Percentiles rank a stretch among this genome's conserved stretches.
Conservation (phyloP, 2,797 vertebrate species). For the Thripadectes ignobilis region DNA sequence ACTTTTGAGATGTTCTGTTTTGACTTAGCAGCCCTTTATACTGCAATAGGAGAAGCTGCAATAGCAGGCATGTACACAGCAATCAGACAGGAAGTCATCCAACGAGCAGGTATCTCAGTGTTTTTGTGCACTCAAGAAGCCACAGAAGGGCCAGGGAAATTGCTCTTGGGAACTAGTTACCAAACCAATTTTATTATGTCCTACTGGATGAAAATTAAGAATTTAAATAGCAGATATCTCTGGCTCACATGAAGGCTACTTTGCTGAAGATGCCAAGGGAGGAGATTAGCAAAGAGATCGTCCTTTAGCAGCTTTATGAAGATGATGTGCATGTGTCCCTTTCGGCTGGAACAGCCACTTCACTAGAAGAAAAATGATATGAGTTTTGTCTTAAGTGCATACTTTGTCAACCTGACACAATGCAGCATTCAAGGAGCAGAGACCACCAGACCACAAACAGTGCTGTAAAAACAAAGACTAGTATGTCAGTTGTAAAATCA, state of each 20-base stretch:
- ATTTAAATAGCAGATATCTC: not conserved
- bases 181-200: not conserved
- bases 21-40: not conserved
- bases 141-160: not conserved
- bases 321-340: not conserved
- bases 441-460: not conserved
- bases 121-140: not conserved
- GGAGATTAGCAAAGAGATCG: not conserved
- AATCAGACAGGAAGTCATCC: not conserved
- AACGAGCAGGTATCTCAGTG: not conserved
- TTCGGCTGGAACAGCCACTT: not conserved
- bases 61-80: not conserved
- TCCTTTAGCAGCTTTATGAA: not conserved
- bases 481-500: slow-evolving; percentile 84
- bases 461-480: not conserved
- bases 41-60: not conserved
- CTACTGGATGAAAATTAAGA: not conserved
- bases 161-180: not conserved
- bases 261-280: not conserved
- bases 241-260: not conserved
- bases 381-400: not conserved
- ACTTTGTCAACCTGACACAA: not conserved
- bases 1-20: not conserved
- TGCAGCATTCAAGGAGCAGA: not conserved
- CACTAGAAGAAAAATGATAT: not conserved